Base-by-base conservation (phyloP, 2,113 vertebrate species). In the Pardalotus punctatus region DNA sequence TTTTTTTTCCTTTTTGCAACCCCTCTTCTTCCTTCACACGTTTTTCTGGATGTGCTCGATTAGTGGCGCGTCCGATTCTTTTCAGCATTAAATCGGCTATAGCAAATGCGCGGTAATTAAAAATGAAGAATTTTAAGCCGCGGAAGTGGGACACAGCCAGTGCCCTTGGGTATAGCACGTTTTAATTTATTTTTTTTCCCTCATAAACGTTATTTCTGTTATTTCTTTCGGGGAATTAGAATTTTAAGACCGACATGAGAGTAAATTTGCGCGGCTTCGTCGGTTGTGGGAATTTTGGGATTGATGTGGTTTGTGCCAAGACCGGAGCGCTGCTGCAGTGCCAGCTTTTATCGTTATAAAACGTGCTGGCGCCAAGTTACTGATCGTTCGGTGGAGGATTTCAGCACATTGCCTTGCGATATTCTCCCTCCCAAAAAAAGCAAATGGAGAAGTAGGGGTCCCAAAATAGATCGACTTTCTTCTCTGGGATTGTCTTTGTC, bases 401-500 rank as follows among this genome's bases (percentile, higher is more conserved):
- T 92, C 90, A 27, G 64, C 85, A 80, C 82, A 16, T 14, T 77
- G 79, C 51, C 53, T 73, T 51, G 60, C 6, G 62, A 92, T 95
- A 53, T 81, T 74, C 57, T 65, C 17, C 7, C 31, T 58, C 40
- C 69, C 8, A 3, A 28, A 73, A 73, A 89, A 86, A 81, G 64
- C 87, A 70, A 87, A 87, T 51, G 81, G 81, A 93, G 81, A 70
- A 95, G 90, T 70, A 51, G 80, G 82, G 62, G 79, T 92, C 79
- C 87, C 24, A 74, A 80, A 91, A 88, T 91, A 96, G 95, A 62
- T 61, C 8, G 29, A 58, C n/a, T 90, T 96, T 91, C 54, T 94
- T 80, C 27, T 74, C 61, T 17, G 62, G 95, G 96, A 72, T 93
- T 93, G 92, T 21, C 94, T 94, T 95, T 94, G 91, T 96, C 89